Conservation (phyloP, 2,888 invertebrate genomes). For the Odiellus spinosus region DNA sequence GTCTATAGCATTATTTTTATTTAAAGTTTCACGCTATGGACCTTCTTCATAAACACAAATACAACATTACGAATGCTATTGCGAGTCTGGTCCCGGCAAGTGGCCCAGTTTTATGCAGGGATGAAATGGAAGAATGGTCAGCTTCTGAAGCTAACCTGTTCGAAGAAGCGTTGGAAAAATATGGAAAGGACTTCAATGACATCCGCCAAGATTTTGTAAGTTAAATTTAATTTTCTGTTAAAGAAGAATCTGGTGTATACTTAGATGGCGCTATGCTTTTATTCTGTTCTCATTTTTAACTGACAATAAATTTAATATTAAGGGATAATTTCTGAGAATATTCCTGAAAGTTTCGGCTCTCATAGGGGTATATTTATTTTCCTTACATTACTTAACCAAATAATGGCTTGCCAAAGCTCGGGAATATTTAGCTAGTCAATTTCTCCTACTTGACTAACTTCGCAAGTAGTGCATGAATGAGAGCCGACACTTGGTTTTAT, state of each 20-base stretch:
- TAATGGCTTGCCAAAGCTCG: no score
- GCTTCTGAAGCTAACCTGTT: slow-evolving; percentile 97
- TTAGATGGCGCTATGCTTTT: no score
- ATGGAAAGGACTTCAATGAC: slow-evolving; percentile 86
- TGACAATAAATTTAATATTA: no score
- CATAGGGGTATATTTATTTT: no score
- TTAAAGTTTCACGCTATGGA: slow-evolving; percentile 93
- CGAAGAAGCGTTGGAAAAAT: slow-evolving; percentile 80
- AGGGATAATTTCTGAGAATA: no score
- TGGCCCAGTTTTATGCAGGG: slow-evolving; percentile 88
- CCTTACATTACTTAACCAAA: no score
- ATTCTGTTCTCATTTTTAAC: no score
- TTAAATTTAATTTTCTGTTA: background rate
- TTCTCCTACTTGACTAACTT: no score
- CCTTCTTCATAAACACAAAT: slow-evolving; percentile 76
- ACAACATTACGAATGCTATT: slow-evolving; percentile 78
- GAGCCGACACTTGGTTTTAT: no score
- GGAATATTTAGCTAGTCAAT: no score
- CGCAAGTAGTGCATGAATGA: no score
- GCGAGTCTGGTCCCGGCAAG: slow-evolving; percentile 84
- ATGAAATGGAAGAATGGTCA: slow-evolving; percentile 99
- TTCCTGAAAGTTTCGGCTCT: no score
- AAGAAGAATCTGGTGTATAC: background rate
- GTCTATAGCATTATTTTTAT: background rate
- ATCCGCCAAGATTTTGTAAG: slow-evolving; percentile 88